Evolutionary conservation across 2,797 vertebrate species (phyloP).

Genomic region (Neosilurus mollespiculum): DNA sequence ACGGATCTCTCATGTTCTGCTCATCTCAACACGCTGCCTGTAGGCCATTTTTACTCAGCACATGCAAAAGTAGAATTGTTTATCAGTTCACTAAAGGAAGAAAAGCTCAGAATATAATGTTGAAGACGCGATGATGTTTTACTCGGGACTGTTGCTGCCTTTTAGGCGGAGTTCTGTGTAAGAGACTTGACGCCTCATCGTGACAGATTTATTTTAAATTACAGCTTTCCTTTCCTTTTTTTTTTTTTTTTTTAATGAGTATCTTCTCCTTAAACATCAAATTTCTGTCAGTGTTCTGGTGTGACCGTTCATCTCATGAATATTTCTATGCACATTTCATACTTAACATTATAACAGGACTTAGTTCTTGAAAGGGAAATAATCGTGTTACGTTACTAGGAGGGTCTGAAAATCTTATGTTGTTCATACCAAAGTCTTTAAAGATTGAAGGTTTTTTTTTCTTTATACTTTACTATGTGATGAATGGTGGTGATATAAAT

Average conservation of each 20-base stretch:
- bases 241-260: neutral
- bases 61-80: conserved; percentile 5
- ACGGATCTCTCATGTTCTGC: conserved; percentile 15
- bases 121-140: neutral
- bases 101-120: neutral
- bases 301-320: conserved; percentile 47
- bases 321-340: conserved; percentile 61
- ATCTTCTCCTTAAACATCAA: conserved; percentile 2
- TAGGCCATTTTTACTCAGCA: conserved; percentile 7
- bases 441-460: conserved; percentile 50
- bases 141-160: neutral
- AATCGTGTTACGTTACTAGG: conserved; percentile 50
- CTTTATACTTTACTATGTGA: conserved; percentile 37
- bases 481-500: conserved; percentile 47
- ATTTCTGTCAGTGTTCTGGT: conserved; percentile 28
- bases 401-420: conserved; percentile 56
- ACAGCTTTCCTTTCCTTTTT: neutral
- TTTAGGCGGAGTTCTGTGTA: neutral
- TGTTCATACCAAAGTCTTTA: conserved; percentile 76
- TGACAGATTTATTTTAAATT: conserved; percentile 1
- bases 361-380: conserved; percentile 53
- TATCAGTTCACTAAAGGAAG: neutral
- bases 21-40: conserved; percentile 25
- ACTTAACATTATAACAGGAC: conserved; percentile 45
- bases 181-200: neutral